These are phyloP conservation scores for Misgurnus mizolepis DNA, from an alignment of 2,113 vertebrate species.

Conservation along the genomic window DNA sequence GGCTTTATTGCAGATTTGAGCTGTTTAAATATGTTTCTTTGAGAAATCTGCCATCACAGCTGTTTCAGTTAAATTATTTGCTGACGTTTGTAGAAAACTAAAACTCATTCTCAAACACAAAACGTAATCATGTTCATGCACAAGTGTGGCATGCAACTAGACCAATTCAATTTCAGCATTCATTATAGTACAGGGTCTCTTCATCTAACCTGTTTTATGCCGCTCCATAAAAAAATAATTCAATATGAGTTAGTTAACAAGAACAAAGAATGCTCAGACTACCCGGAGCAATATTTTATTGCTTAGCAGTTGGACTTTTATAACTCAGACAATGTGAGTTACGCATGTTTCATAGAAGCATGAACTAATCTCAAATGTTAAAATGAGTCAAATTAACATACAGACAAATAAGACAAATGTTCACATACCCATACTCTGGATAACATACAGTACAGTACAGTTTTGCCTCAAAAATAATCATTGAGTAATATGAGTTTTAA, in stretches of 20 bases:
- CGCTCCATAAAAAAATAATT: not conserved
- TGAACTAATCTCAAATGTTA: too few relatives aligned
- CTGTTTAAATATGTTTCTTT: not conserved
- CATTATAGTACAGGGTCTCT: constrained; percentile 6
- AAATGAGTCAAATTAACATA: not conserved
- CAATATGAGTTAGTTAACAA: not conserved
- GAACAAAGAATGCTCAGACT: not conserved
- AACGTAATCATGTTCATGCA: constrained; percentile 21
- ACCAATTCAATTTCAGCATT: constrained; percentile 13
- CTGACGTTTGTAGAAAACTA: constrained; percentile 9
- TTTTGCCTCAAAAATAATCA: too few relatives aligned
- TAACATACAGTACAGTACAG: too few relatives aligned
- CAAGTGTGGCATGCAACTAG: not conserved
- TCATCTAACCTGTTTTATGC: not conserved
- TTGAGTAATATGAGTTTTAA: too few relatives aligned
- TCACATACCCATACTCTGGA: too few relatives aligned
- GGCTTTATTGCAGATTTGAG: constrained; percentile 2
- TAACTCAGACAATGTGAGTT: too few relatives aligned
- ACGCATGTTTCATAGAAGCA: too few relatives aligned
- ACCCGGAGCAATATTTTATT: not conserved
- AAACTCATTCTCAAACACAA: constrained; percentile 6
- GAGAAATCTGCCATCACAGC: not conserved
- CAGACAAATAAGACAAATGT: too few relatives aligned
- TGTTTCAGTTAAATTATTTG: not conserved
- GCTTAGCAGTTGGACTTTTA: too few relatives aligned